These are phyloP conservation scores for Eonycteris spelaea DNA, from an alignment of 2,113 vertebrate genomes.

Conservation along the genomic window DNA sequence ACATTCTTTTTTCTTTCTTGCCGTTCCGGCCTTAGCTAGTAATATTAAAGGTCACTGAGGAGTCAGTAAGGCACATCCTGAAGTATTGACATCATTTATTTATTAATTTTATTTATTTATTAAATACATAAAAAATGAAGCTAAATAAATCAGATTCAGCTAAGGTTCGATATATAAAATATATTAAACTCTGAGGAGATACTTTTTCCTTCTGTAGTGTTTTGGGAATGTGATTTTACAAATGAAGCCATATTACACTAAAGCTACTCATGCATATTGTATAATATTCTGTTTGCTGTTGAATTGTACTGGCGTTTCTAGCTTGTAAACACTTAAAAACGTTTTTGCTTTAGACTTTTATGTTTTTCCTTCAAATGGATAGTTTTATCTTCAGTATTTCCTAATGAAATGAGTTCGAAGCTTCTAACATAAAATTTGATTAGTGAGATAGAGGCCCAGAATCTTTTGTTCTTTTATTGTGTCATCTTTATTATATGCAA, in stretches of 20 bases:
- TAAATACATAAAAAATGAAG: constrained; percentile 71
- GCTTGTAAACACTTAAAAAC: background rate
- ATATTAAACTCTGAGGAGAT: constrained; percentile 54
- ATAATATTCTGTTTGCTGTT: background rate
- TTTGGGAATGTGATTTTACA: constrained; percentile 12
- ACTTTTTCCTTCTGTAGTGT: background rate
- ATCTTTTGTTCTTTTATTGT: background rate
- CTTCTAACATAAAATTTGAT: background rate
- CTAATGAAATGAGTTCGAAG: background rate
- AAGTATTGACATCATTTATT: constrained; percentile 72
- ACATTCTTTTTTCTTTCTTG: background rate
- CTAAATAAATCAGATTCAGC: constrained; percentile 48
- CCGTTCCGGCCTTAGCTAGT: background rate
- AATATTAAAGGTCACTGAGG: background rate
- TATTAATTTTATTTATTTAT: constrained; percentile 76
- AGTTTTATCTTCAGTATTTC: background rate
- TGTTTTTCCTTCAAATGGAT: background rate
- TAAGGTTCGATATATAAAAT: constrained; percentile 49
- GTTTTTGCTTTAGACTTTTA: background rate
- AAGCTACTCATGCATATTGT: background rate
- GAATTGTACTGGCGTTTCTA: background rate
- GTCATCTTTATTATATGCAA: background rate
- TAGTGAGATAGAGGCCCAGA: background rate
- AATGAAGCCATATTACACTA: background rate
- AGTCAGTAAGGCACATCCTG: constrained; percentile 52